Evolutionary conservation across 2,113 vertebrate species (phyloP).

Genomic region (Xiphophorus maculatus): DNA sequence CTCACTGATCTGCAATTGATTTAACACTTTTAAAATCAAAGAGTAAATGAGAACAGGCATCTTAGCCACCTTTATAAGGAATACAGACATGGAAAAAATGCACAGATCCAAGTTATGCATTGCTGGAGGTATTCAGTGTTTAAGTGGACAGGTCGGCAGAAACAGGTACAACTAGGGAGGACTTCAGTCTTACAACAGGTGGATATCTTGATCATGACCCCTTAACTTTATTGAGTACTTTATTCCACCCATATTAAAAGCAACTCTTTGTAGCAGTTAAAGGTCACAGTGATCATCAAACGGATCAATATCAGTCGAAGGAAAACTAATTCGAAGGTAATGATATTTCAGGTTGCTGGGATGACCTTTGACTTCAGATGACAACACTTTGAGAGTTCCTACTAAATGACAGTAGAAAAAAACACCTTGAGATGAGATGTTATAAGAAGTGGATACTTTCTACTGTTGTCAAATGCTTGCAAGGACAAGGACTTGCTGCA

Average conservation of each 20-base stretch:
- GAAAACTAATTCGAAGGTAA: slow-evolving; percentile 3
- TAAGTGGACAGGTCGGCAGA: not conserved
- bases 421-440: no score
- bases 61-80: not conserved
- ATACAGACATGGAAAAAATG: not conserved
- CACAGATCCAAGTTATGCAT: not conserved
- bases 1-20: not conserved
- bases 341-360: not conserved
- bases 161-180: not conserved
- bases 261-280: not conserved
- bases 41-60: not conserved
- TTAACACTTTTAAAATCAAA: not conserved
- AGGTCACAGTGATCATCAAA: not conserved
- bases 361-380: not conserved
- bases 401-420: not conserved
- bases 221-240: not conserved
- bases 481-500: not conserved
- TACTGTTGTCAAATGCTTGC: not conserved
- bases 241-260: not conserved
- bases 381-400: not conserved
- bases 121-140: not conserved
- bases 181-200: not conserved
- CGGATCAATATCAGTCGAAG: not conserved
- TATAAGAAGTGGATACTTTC: not conserved
- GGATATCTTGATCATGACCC: not conserved